Evolutionary conservation across 2,113 vertebrate genomes (phyloP).

Genomic region (Apeltes quadracus): DNA sequence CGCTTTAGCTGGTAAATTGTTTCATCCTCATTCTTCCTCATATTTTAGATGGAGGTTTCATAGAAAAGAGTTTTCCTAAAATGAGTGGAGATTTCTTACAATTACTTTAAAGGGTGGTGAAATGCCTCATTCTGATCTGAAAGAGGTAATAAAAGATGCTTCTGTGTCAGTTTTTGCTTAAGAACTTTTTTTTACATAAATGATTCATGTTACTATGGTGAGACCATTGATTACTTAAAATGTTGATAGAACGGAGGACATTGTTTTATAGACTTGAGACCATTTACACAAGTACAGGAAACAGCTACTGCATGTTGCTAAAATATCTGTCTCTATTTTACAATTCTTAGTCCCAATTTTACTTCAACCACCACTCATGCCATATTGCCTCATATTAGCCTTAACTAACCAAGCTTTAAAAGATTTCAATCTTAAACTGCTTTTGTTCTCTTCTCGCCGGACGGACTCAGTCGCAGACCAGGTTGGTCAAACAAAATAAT

Average conservation of each 20-base stretch:
- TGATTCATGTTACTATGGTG: neutral
- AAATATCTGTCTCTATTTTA: neutral
- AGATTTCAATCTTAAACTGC: neutral
- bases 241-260: neutral
- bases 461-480: too few species aligned
- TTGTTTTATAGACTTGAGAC: neutral
- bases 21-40: neutral
- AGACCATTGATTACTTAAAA: neutral
- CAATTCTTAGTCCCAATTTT: neutral
- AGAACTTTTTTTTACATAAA: neutral
- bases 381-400: neutral
- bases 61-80: neutral
- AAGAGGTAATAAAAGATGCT: neutral
- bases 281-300: neutral
- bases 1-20: neutral
- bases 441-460: too few species aligned
- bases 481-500: too few species aligned
- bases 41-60: neutral
- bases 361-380: neutral
- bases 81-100: neutral
- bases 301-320: neutral
- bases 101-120: constrained; percentile 28
- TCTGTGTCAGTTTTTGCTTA: neutral
- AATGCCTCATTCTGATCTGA: neutral
- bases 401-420: too few species aligned